Conservation (phyloP, 2,113 vertebrate species). For the Podarcis muralis region DNA sequence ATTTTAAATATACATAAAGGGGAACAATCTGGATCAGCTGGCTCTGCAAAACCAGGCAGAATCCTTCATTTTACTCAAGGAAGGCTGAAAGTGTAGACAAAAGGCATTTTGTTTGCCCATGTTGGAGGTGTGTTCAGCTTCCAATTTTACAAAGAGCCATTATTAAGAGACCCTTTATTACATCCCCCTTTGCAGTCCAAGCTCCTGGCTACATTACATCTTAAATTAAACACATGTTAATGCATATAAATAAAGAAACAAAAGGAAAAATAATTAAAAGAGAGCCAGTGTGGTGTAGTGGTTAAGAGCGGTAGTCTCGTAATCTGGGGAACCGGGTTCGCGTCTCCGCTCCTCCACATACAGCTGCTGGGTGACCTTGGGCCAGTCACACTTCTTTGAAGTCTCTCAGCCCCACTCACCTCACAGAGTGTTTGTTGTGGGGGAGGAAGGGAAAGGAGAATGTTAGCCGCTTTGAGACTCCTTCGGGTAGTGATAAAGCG, state of each 20-base stretch:
- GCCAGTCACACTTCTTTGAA: too few species aligned
- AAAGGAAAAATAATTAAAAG: constrained; percentile 46
- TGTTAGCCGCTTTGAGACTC: too few species aligned
- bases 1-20: constrained; percentile 63
- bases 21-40: constrained; percentile 74
- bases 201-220: constrained; percentile 42
- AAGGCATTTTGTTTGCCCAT: constrained; percentile 66
- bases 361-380: too few species aligned
- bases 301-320: too few species aligned
- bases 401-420: too few species aligned
- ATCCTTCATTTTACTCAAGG: constrained; percentile 77
- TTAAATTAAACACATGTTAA: constrained; percentile 50
- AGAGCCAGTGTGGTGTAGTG: too few species aligned
- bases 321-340: too few species aligned
- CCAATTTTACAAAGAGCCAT: constrained; percentile 51
- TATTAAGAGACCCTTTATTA: constrained; percentile 26
- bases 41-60: constrained; percentile 77
- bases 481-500: too few species aligned
- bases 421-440: too few species aligned
- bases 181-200: constrained; percentile 2
- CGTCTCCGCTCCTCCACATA: too few species aligned
- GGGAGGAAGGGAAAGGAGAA: too few species aligned
- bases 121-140: constrained; percentile 64
- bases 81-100: constrained; percentile 72
- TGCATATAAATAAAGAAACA: constrained; percentile 56